These are phyloP conservation scores for Euproctis similis DNA, from an alignment of 2,888 invertebrate species.

Conservation along the genomic window DNA sequence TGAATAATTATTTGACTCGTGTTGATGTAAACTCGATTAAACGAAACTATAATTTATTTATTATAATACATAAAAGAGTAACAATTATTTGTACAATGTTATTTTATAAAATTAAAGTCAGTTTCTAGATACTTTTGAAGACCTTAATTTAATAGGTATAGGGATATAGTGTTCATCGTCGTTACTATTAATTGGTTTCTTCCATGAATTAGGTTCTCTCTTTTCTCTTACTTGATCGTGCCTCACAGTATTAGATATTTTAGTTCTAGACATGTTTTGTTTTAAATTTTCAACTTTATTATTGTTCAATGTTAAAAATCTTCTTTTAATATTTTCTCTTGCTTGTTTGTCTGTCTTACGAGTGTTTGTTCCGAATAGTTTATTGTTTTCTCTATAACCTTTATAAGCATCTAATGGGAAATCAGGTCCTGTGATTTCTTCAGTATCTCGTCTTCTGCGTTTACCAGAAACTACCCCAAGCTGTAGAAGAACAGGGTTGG, in stretches of 20 bases:
- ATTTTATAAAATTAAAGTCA: no score
- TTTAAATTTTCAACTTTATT: constrained; percentile 3
- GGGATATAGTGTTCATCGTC: constrained; percentile 42
- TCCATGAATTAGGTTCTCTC: constrained; percentile 5
- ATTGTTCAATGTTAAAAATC: not conserved
- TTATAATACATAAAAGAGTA: no score
- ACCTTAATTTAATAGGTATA: constrained; percentile 38
- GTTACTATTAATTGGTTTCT: constrained; percentile 14
- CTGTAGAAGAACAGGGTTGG: constrained; percentile 86
- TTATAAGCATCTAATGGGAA: constrained; percentile 16
- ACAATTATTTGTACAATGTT: no score
- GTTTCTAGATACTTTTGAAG: constrained; percentile 10
- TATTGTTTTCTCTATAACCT: constrained; percentile 16
- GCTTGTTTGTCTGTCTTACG: not conserved
- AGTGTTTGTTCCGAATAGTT: not conserved
- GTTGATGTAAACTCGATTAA: no score
- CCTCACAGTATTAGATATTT: constrained; percentile 2
- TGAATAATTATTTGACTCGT: no score
- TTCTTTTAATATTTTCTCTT: not conserved
- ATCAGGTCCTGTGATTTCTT: constrained; percentile 31
- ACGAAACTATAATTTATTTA: no score
- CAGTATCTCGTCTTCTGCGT: constrained; percentile 66
- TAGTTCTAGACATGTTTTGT: constrained; percentile 16
- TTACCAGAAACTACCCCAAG: constrained; percentile 83
- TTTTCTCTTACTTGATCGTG: constrained; percentile 3